phyloP scores from a whole-genome alignment of 2,113 vertebrate genomes.

The Sardina pilchardus region DNA sequence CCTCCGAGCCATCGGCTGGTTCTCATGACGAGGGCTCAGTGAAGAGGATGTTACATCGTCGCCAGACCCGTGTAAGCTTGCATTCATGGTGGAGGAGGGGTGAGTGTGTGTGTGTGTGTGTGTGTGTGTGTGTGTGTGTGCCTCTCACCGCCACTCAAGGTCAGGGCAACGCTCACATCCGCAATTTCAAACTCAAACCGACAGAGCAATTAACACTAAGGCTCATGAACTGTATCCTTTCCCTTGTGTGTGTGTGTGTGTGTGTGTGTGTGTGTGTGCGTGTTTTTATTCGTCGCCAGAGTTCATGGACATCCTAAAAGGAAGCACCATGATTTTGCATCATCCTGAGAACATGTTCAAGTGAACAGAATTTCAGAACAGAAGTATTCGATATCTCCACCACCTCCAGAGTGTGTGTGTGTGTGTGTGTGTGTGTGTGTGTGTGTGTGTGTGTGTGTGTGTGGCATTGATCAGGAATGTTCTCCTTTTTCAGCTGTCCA shows the following conservation, averaged over 20 bases:
- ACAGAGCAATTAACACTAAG: neutral
- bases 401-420: neutral
- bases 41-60: neutral
- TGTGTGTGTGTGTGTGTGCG: neutral
- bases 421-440: neutral
- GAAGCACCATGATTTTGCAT: neutral
- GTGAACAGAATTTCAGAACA: too few relatives aligned
- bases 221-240: neutral
- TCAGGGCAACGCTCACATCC: neutral
- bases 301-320: neutral
- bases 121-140: neutral
- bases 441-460: neutral
- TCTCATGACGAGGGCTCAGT: neutral
- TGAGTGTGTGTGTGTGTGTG: neutral
- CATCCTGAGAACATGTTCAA: neutral
- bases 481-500: slow-evolving; percentile 10
- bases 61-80: neutral
- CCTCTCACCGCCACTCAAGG: neutral
- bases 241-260: neutral
- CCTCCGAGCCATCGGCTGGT: slow-evolving; percentile 20
- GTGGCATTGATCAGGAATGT: neutral
- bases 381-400: too few relatives aligned
- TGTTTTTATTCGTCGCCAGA: neutral
- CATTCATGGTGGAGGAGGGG: neutral
- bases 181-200: neutral